Percentiles rank a stretch among this genome's conserved stretches.
Conservation (phyloP, 1,140 invertebrate species). For the Hypsibius dujardini region DNA sequence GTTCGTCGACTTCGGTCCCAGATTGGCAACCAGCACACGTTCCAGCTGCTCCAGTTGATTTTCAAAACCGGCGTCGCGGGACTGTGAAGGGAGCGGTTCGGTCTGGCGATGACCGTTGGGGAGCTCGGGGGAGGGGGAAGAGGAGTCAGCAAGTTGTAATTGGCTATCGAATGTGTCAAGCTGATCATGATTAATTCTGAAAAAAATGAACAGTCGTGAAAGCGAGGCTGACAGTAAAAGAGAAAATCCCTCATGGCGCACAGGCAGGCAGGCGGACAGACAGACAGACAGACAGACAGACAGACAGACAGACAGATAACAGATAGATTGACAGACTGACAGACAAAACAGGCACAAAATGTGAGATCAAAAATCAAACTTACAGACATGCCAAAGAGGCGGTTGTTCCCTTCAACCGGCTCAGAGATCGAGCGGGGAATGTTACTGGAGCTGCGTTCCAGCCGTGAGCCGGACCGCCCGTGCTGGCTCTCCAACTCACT, state of each 20-base stretch:
- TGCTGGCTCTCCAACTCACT: slow-evolving; percentile 6
- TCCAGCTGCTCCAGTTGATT: not conserved
- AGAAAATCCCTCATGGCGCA: no score
- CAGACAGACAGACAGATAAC: no score
- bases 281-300: no score
- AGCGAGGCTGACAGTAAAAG: no score
- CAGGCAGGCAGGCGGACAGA: no score
- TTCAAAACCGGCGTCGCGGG: not conserved
- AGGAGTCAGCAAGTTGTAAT: not conserved
- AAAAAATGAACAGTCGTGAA: no score
- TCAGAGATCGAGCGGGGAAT: slow-evolving; percentile 7
- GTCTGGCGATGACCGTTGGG: not conserved
- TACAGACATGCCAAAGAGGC: not conserved
- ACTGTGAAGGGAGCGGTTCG: not conserved
- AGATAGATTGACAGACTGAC: no score
- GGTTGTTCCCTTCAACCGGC: not conserved
- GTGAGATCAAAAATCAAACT: no score
- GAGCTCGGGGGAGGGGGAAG: slow-evolving; percentile 6
- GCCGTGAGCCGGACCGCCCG: not conserved
- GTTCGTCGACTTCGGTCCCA: not conserved
- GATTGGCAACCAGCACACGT: not conserved
- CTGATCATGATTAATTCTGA: slow-evolving; percentile 16
- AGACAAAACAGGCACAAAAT: no score
- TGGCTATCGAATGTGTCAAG: not conserved
- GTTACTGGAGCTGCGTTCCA: not conserved